These are phyloP conservation scores for Atherinomorus stipes DNA, from an alignment of 2,113 vertebrate species.

Conservation along the genomic window DNA sequence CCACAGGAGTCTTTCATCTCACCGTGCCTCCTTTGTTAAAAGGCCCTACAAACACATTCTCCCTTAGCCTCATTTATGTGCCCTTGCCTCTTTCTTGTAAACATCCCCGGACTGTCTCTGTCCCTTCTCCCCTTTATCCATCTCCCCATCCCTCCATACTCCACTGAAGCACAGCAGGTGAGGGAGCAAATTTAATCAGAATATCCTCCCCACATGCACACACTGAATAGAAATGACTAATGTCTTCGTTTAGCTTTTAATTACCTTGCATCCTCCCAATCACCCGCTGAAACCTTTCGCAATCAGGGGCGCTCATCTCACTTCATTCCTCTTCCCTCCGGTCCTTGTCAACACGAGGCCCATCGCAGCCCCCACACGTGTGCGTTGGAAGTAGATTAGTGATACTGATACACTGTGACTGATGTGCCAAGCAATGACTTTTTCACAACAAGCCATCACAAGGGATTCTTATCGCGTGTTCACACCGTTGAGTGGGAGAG, in stretches of 20 bases:
- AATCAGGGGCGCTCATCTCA: slow-evolving; percentile 38
- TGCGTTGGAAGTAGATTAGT: slow-evolving; percentile 60
- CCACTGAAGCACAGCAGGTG: slow-evolving; percentile 28
- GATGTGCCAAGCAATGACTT: slow-evolving; percentile 53
- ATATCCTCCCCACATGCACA: slow-evolving; percentile 19
- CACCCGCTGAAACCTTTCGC: slow-evolving; percentile 46
- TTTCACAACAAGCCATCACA: slow-evolving; percentile 39
- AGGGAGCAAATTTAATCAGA: slow-evolving; percentile 60
- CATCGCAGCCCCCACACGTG: slow-evolving; percentile 36
- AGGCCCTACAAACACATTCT: background rate
- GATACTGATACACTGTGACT: slow-evolving; percentile 61
- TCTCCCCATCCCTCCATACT: slow-evolving; percentile 8
- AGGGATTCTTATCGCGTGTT: slow-evolving; percentile 31
- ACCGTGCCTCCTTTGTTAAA: slow-evolving; percentile 9
- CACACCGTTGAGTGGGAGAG: slow-evolving; percentile 16
- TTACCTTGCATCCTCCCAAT: slow-evolving; percentile 65
- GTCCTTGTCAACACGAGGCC: slow-evolving; percentile 34
- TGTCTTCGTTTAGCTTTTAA: slow-evolving; percentile 73
- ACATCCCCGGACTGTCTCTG: slow-evolving; percentile 1
- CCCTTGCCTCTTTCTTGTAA: slow-evolving; percentile 15
- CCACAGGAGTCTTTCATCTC: slow-evolving; percentile 23
- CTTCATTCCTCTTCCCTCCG: slow-evolving; percentile 20
- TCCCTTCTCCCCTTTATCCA: background rate
- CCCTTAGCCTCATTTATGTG: slow-evolving; percentile 16
- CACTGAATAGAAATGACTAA: slow-evolving; percentile 56